Base-by-base conservation (phyloP, 1,140 invertebrate genomes). In the Harpegnathos saltator region DNA sequence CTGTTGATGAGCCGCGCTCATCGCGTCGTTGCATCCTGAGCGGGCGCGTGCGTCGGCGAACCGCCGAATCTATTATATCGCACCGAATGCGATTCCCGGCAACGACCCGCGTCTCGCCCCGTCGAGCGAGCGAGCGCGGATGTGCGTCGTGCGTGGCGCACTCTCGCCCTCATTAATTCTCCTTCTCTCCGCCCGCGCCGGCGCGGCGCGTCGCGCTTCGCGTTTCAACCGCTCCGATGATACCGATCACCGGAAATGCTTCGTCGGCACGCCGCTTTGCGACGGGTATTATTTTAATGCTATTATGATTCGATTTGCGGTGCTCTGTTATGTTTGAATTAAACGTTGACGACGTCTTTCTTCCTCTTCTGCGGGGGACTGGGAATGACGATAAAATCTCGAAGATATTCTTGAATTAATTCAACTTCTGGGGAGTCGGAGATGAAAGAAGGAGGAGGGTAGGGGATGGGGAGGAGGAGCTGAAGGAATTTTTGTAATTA, bases 1-100 rank as follows among this genome's bases (percentile, higher is more conserved):
- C 29, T 5, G 5, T 5, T 17, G 62, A 85, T 38, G n/a, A n/a
- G 44, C 38, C 14, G 68, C 33, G 48, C 77, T 72, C 68, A 66
- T 87, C 61, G 65, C 84, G 84, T 77, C 84, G 83, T 56, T 63
- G 59, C 29, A 33, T 5, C 29, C 29, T 33, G 29, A 3, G 29
- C 56, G 29, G 1, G 29, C 56, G 69, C 66, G 38, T 58, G 63
- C 66, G 22, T 48, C 52, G 85, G 72, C 38, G 11, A 19, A 87
- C 81, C 85, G 59, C 63, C 59, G 85, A 87, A 87, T 87, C 82
- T 83, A 78, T 87, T 87, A 86, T 69, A 52, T 65, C 85, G 56
- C 72, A 66, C 75, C 78, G 71, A 78, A 87, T 82, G 48, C 61
- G 72, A 87, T 86, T 87, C 62, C 72, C 78, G 77, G 80, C 38